These are phyloP conservation scores for Lepus americanus DNA, from an alignment of 2,113 vertebrate genomes.

Conservation along the genomic window DNA sequence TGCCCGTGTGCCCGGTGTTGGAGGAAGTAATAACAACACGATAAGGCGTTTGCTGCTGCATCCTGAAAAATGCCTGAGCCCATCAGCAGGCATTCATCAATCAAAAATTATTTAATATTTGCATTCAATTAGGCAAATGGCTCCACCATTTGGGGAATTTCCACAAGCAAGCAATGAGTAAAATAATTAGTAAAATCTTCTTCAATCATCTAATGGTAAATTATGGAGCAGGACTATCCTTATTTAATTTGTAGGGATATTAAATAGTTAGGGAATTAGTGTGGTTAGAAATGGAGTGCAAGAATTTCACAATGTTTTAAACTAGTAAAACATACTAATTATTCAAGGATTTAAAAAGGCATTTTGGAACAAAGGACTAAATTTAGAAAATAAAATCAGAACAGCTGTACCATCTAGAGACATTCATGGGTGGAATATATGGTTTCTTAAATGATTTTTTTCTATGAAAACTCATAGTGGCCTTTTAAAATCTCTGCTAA, in stretches of 20 bases:
- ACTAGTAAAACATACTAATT: constrained; percentile 48
- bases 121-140: constrained; percentile 61
- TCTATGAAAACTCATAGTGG: constrained; percentile 31
- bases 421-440: neutral
- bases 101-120: constrained; percentile 70
- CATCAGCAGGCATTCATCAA: constrained; percentile 22
- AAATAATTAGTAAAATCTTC: constrained; percentile 55
- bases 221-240: neutral
- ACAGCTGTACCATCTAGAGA: constrained; percentile 49
- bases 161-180: constrained; percentile 65
- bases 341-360: neutral
- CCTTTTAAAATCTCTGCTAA: constrained; percentile 33
- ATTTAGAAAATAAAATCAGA: constrained; percentile 60
- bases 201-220: constrained; percentile 34
- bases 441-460: constrained; percentile 55
- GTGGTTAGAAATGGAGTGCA: constrained; percentile 2
- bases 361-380: constrained; percentile 58
- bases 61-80: constrained; percentile 43
- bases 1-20: constrained; percentile 59
- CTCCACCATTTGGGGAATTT: constrained; percentile 56
- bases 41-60: neutral
- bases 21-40: constrained; percentile 58
- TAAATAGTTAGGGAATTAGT: constrained; percentile 39
- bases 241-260: constrained; percentile 40
- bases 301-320: constrained; percentile 61